Evolutionary conservation across 2,113 vertebrate genomes (phyloP), one percentile per base, ranked within the genome.

Genomic region (Anguilla japonica): DNA sequence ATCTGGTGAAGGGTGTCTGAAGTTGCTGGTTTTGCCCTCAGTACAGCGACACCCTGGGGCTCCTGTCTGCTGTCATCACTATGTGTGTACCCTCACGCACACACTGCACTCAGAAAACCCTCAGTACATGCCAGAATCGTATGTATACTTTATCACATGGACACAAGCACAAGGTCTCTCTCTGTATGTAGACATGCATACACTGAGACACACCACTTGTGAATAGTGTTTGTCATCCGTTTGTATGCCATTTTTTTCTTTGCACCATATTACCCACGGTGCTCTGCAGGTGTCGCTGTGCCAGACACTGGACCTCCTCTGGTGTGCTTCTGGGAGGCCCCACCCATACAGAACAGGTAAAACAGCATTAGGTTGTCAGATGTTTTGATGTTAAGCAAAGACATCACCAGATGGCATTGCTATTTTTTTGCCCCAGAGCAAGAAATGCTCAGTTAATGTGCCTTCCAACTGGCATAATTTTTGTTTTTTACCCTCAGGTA

Each of bases 1-100:
- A 87, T 93, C 96, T 53, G 96, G 96, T 3, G 97, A 98, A 0
- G 97, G 97, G 14, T 95, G 95, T 8, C 84, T 98, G 84, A 94
- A 92, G 87, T 63, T 97, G 92, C 88, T 98, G 86, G 91, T 98
- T 5, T 92, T 98, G 82, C 97, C 97, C 0, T 92, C 94, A 2
- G 43, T 98, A 98, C 90, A 92, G 89, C 1, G 94, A 94, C 86
- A 94, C 95, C 41, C 89, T 98, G 87, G 96, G 97, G 53, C 91
- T 98, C 39, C 93, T 98, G 22, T 93, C 95, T 0, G 93, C 96
- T 0, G 95, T 98, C 46, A 97, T 98, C 89, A 92, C 96, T 0
- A 93, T 90, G 97, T 98, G 91, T 96, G 97, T 96, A 79, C 53
- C 81, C 26, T 84, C 79, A 60, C 29, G 80, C 41, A 87, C 57